These are phyloP conservation scores for Pristionchus pacificus DNA, from an alignment of 1,140 invertebrate genomes.

Conservation along the genomic window DNA sequence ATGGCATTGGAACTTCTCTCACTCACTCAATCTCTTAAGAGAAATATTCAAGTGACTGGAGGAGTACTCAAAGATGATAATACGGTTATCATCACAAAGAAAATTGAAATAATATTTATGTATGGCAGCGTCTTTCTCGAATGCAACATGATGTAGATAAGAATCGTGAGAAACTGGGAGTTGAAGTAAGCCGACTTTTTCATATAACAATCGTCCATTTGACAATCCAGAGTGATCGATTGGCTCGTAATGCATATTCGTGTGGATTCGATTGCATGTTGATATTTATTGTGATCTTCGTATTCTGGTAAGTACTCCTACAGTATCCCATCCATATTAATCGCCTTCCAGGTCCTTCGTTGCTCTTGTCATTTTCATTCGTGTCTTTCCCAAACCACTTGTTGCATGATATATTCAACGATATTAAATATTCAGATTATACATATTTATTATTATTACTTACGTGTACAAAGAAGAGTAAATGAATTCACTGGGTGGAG, in stretches of 20 bases:
- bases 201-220: background rate
- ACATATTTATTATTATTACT: too few species aligned
- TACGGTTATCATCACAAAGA: slow-evolving; percentile 8
- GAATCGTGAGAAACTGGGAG: slow-evolving; percentile 13
- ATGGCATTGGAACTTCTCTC: slow-evolving; percentile 42
- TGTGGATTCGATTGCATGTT: slow-evolving; percentile 55
- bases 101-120: background rate
- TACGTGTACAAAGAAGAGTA: too few species aligned
- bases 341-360: slow-evolving; percentile 36
- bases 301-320: slow-evolving; percentile 36
- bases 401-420: too few species aligned
- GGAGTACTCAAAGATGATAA: slow-evolving; percentile 53
- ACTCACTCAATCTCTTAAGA: slow-evolving; percentile 46
- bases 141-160: slow-evolving; percentile 21
- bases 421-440: too few species aligned
- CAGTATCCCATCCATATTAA: background rate
- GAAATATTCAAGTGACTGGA: slow-evolving; percentile 49
- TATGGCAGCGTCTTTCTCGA: slow-evolving; percentile 11
- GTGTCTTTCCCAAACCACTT: slow-evolving; percentile 50
- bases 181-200: background rate
- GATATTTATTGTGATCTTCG: slow-evolving; percentile 42
- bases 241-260: slow-evolving; percentile 49
- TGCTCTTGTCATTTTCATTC: slow-evolving; percentile 50
- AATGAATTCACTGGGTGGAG: too few species aligned
- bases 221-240: slow-evolving; percentile 37